Base-by-base conservation (phyloP, 2,888 invertebrate species). In the Ischnus inquisitorius region DNA sequence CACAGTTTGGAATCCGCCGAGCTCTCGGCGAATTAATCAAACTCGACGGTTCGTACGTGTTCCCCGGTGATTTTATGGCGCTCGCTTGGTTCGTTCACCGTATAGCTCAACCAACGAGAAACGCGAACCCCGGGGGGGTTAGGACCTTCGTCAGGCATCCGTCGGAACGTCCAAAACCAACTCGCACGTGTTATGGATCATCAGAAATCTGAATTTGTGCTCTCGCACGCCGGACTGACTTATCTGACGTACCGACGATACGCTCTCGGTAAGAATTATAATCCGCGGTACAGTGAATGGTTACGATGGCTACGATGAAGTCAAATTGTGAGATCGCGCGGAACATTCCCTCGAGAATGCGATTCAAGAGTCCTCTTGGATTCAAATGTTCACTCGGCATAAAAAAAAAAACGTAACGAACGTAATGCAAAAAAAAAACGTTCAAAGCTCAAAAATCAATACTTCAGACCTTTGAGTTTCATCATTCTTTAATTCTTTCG, bases 21-120 rank as follows among this genome's bases (percentile, higher is more conserved):
- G 87, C 86, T 87, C 87, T 85, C 85, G 67, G 86, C 74, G 82
- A 90, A 91, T 91, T 91, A 91, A 91, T 91, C 91, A 91, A 90
- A 89, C 87, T 87, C 82, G 83, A 80, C 82, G 82, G 76, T 85
- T 86, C 85, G 87, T 83, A 87, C 85, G 85, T 72, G 72, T 76
- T 74, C 64, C 82, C 85, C 86, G 86, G 82, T 84, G 84, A 88
- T 90, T 88, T 89, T 89, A 88, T 79, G 81, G 82, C 79, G 43
- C 54, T 64, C 72, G 12, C 57, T 25, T 22, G 1, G 43, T 57
- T 19, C 72, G 43, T 39, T 41, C 54, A 34, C 39, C 39, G 41
- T 54, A 39, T 12, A 60, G 34, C 6, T 28, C n/a, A 14, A 12
- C 39, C 39, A 10, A 39, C 39, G 64, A 39, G 64, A 16, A 28